Percentiles rank a stretch among this genome's conserved stretches.
phyloP scores from a whole-genome alignment of 2,113 vertebrate genomes.

The Meles meles region DNA sequence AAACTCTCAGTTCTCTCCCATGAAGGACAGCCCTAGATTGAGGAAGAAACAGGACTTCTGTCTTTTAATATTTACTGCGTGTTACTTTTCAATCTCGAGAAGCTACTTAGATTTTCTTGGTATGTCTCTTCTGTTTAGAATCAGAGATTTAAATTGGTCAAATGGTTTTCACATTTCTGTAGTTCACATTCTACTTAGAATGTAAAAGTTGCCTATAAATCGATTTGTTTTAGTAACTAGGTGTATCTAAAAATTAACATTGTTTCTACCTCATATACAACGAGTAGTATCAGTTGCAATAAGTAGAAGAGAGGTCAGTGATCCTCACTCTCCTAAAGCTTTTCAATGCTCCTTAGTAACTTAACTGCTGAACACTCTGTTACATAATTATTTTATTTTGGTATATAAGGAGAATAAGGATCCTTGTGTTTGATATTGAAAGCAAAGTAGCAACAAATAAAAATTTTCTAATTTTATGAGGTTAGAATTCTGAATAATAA shows the following conservation, averaged over 20 bases:
- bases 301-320: neutral
- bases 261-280: neutral
- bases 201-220: neutral
- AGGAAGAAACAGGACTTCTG: neutral
- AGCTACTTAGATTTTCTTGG: neutral
- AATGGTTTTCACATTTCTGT: no score
- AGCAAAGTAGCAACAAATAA: neutral
- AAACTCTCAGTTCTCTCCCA: neutral
- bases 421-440: neutral
- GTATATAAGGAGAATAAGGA: no score
- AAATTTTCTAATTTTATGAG: neutral
- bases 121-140: neutral
- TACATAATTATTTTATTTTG: neutral
- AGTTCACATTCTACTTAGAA: no score
- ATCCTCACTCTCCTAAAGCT: no score
- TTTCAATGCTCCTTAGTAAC: no score
- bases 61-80: neutral
- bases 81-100: neutral
- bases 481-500: neutral
- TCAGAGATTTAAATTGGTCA: neutral
- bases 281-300: neutral
- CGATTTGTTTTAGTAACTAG: neutral
- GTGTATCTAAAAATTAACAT: neutral
- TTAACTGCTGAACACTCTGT: neutral
- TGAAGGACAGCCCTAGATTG: neutral